phyloP scores from a whole-genome alignment of 2,113 vertebrate genomes.

The Pseudolaguvia tuberculata region DNA sequence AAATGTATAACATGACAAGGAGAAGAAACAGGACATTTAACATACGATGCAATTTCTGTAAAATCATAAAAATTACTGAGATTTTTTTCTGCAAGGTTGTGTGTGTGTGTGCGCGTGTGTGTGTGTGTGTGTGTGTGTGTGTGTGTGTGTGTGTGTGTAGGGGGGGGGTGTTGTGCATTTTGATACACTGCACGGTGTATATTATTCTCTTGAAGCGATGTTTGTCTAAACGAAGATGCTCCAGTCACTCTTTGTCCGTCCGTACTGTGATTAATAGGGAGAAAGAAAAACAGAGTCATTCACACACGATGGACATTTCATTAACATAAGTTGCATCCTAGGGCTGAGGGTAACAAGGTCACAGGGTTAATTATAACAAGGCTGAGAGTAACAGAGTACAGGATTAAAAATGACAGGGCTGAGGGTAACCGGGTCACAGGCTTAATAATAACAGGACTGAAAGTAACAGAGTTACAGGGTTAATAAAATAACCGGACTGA shows the following conservation, averaged over 20 bases:
- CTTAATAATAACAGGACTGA: too few relatives aligned
- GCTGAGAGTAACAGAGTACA: too few relatives aligned
- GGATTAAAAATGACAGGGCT: too few relatives aligned
- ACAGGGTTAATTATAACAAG: too few relatives aligned
- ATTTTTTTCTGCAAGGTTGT: neutral
- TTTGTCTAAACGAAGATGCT: conserved; percentile 61
- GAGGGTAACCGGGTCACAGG: too few relatives aligned
- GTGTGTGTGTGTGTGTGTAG: conserved; percentile 17
- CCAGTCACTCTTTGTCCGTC: conserved; percentile 73
- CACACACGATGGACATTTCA: too few relatives aligned
- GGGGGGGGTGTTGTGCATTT: neutral
- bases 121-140: conserved; percentile 11
- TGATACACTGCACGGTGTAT: neutral
- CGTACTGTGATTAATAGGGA: conserved; percentile 70
- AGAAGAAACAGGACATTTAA: neutral
- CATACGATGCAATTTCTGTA: conserved; percentile 1
- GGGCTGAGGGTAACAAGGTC: too few relatives aligned
- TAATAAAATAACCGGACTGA: too few relatives aligned
- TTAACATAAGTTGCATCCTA: neutral
- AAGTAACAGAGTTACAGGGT: too few relatives aligned
- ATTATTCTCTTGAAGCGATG: neutral
- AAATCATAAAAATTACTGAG: neutral
- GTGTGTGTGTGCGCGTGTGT: conserved; percentile 1
- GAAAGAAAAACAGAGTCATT: conserved; percentile 27
- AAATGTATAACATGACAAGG: neutral